Conservation (phyloP, 2,113 vertebrate genomes). For the Percina caprodes region DNA sequence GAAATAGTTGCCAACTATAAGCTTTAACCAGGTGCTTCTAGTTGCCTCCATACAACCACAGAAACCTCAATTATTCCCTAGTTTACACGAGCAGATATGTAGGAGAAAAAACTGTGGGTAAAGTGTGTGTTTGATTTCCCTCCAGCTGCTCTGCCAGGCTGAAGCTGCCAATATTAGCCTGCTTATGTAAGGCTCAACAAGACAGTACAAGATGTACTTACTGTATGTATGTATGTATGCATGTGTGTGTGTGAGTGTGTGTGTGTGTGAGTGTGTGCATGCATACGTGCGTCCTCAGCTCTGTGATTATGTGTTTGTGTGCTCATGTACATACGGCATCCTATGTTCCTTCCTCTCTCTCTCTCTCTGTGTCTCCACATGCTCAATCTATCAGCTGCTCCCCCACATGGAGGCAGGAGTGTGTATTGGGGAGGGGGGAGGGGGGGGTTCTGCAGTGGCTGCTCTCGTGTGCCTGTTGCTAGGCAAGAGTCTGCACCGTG, state of each 20-base stretch:
- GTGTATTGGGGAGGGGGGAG: neutral
- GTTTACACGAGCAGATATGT: neutral
- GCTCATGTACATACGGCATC: conserved; percentile 36
- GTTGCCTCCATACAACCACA: neutral
- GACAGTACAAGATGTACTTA: conserved; percentile 43
- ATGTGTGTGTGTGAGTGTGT: neutral
- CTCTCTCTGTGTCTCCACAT: conserved; percentile 26
- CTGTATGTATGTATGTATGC: neutral
- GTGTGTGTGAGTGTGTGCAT: neutral
- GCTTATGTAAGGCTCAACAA: conserved; percentile 52
- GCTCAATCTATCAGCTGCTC: conserved; percentile 62
- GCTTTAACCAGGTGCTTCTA: neutral
- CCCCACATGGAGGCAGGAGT: conserved; percentile 35
- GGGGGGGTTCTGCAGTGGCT: conserved; percentile 23
- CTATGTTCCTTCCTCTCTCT: conserved; percentile 28
- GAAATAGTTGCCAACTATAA: no score
- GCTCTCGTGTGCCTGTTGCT: conserved; percentile 74
- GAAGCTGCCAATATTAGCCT: neutral
- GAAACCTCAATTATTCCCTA: no score
- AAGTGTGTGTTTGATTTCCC: conserved; percentile 28
- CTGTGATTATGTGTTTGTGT: conserved; percentile 47
- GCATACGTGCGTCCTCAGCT: neutral
- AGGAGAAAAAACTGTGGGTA: neutral
- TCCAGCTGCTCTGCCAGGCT: conserved; percentile 46
- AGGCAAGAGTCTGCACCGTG: conserved; percentile 61